phyloP scores from a whole-genome alignment of 1,140 invertebrate species.

The Ostrea edulis region DNA sequence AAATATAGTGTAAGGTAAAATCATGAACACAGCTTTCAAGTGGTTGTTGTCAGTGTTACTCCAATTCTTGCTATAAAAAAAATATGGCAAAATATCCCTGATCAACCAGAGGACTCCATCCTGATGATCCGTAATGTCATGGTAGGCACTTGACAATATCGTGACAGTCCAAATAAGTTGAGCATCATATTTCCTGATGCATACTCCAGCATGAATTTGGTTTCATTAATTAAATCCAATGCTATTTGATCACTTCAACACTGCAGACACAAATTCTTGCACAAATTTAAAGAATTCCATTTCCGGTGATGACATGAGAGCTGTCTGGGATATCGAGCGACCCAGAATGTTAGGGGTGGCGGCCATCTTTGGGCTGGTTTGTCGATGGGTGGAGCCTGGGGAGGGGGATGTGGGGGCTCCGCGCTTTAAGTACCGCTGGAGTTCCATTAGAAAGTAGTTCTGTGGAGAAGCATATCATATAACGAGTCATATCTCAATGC shows the following conservation, averaged over 20 bases:
- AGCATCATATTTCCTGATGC: too few relatives aligned
- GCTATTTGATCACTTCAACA: constrained; percentile 57
- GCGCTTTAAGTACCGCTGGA: constrained; percentile 66
- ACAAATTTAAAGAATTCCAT: constrained; percentile 67
- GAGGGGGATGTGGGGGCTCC: constrained; percentile 59
- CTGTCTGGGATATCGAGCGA: constrained; percentile 62
- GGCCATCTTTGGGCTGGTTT: constrained; percentile 46
- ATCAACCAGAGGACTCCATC: too few relatives aligned
- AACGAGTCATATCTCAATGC: too few relatives aligned
- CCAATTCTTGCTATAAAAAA: too few relatives aligned
- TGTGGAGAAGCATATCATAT: constrained; percentile 52
- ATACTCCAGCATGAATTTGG: background rate
- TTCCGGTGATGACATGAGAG: constrained; percentile 59
- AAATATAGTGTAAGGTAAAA: too few relatives aligned
- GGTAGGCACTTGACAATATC: too few relatives aligned
- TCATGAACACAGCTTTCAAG: too few relatives aligned
- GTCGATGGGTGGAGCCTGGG: constrained; percentile 43
- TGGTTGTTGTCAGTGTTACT: too few relatives aligned
- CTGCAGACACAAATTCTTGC: constrained; percentile 64
- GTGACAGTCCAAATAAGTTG: too few relatives aligned
- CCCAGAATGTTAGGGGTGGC: constrained; percentile 46
- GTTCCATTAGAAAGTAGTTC: constrained; percentile 69
- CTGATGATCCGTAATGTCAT: too few relatives aligned
- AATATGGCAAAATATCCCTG: too few relatives aligned
- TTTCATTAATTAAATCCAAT: background rate